These are phyloP conservation scores for Eleginops maclovinus DNA, from an alignment of 2,113 vertebrate genomes.

Conservation along the genomic window DNA sequence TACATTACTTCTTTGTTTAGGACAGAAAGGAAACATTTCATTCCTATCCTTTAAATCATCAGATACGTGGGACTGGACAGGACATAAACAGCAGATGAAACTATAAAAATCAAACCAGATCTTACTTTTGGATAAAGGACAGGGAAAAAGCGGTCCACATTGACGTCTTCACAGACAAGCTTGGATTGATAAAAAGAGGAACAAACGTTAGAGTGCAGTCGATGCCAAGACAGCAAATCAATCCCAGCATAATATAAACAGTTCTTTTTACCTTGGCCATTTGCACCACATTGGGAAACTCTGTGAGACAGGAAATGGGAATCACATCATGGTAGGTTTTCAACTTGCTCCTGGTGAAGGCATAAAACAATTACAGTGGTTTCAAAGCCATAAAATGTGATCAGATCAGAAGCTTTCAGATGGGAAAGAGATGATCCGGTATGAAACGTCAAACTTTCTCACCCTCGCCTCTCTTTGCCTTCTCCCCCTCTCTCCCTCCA, in stretches of 20 bases:
- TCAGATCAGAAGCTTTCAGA: constrained; percentile 40
- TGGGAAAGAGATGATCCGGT: constrained; percentile 45
- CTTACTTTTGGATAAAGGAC: constrained; percentile 91
- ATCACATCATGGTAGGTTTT: constrained; percentile 96
- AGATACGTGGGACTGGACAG: not conserved
- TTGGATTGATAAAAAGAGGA: constrained; percentile 55
- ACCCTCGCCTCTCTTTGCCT: constrained; percentile 44
- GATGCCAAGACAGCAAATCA: not conserved
- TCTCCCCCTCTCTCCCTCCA: constrained; percentile 15
- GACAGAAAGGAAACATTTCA: not conserved
- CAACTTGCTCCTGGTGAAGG: constrained; percentile 87
- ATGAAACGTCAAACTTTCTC: constrained; percentile 46
- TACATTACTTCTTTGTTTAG: not conserved
- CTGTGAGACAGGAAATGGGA: constrained; percentile 97
- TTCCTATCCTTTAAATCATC: not conserved
- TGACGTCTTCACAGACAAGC: constrained; percentile 96
- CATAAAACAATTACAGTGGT: constrained; percentile 53
- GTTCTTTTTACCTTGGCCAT: constrained; percentile 92
- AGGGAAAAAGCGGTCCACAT: constrained; percentile 95
- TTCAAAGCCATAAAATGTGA: constrained; percentile 36
- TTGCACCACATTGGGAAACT: constrained; percentile 97
- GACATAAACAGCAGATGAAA: not conserved
- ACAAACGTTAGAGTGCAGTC: constrained; percentile 23
- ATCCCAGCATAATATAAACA: not conserved
- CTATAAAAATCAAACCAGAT: constrained; percentile 20